Evolutionary conservation across 2,113 vertebrate genomes (phyloP).

Genomic region (Ameiurus melas): DNA sequence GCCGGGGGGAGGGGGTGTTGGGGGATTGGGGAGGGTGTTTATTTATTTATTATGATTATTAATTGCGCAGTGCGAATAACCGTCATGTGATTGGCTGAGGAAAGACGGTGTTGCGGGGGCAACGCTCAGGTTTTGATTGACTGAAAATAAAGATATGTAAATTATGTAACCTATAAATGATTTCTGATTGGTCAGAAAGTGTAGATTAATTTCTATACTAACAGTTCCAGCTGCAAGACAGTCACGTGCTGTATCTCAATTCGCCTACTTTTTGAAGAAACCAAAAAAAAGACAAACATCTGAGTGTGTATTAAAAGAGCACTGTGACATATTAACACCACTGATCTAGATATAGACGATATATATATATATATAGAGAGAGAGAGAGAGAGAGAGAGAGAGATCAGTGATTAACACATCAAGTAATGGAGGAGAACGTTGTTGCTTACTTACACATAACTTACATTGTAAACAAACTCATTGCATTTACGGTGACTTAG

Average conservation of each 20-base stretch:
- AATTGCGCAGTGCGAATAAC: constrained; percentile 5
- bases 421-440: too few relatives aligned
- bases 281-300: too few relatives aligned
- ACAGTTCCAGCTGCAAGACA: background rate
- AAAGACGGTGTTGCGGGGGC: background rate
- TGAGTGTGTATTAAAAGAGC: too few relatives aligned
- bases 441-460: too few relatives aligned
- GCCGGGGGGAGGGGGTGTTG: background rate
- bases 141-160: background rate
- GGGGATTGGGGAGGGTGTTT: too few relatives aligned
- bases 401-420: too few relatives aligned
- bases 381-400: too few relatives aligned
- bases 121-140: background rate
- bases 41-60: background rate
- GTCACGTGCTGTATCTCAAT: background rate
- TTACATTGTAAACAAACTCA: too few relatives aligned
- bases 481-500: background rate
- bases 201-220: background rate
- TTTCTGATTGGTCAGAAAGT: background rate
- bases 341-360: too few relatives aligned
- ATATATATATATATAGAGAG: too few relatives aligned
- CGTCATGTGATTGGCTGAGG: background rate
- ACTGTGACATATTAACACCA: background rate
- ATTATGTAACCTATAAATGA: background rate
- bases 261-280: too few relatives aligned